Percentiles rank a stretch among this genome's conserved stretches.
phyloP scores from a whole-genome alignment of 2,888 invertebrate genomes.

The Lasioglossum figueresi region DNA sequence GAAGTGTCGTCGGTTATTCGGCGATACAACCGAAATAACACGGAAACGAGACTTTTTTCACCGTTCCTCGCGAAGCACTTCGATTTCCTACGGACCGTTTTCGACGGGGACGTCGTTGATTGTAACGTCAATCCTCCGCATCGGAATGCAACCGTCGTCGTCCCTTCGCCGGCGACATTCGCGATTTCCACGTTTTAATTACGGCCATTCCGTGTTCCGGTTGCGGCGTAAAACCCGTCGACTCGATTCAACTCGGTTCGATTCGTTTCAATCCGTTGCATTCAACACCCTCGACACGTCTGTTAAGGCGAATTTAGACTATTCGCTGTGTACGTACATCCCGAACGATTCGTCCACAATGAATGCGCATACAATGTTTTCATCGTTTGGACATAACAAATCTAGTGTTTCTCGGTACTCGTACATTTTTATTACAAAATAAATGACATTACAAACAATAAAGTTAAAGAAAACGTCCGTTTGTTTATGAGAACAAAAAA shows the following conservation, averaged over 20 bases:
- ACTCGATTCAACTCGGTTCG: background rate
- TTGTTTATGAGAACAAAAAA: too few relatives aligned
- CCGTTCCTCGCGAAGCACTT: constrained; percentile 11
- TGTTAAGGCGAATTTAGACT: background rate
- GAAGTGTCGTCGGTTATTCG: constrained; percentile 7
- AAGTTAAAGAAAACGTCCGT: too few relatives aligned
- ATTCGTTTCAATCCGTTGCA: background rate
- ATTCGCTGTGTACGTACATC: background rate
- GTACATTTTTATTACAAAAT: too few relatives aligned
- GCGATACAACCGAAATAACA: constrained; percentile 17
- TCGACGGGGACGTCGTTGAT: constrained; percentile 7
- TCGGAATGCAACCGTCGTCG: constrained; percentile 10
- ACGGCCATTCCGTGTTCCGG: background rate
- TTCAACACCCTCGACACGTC: background rate
- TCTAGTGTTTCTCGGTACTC: too few relatives aligned
- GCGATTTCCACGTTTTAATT: constrained; percentile 52
- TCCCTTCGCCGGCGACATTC: background rate
- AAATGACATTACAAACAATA: too few relatives aligned
- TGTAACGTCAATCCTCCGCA: constrained; percentile 28
- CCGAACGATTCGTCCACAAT: background rate
- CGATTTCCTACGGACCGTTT: constrained; percentile 27
- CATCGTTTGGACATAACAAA: too few relatives aligned
- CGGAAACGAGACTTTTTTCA: constrained; percentile 23
- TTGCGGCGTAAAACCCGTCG: background rate
- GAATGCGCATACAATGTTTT: too few relatives aligned